Evolutionary conservation across 1,140 invertebrate genomes (phyloP).

Genomic region (Thaumetopoea pityocampa): DNA sequence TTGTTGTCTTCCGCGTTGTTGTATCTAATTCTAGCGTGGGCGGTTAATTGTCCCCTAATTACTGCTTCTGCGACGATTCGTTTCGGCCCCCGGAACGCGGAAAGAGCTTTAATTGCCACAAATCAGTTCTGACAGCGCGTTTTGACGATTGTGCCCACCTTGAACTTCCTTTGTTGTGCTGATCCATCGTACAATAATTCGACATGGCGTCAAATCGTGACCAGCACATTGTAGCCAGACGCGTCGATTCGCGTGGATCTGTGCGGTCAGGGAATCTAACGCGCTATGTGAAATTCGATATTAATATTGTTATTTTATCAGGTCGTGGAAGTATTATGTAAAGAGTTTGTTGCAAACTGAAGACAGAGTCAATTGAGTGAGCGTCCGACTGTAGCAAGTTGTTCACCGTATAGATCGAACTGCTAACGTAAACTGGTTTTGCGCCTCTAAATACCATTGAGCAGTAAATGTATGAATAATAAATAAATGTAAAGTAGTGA

Average conservation of each 20-base stretch:
- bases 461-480: too few relatives aligned
- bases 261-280: neutral
- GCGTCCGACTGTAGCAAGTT: too few relatives aligned
- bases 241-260: neutral
- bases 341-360: too few relatives aligned
- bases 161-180: constrained; percentile 33
- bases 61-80: constrained; percentile 30
- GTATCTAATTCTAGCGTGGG: constrained; percentile 46
- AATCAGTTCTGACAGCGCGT: constrained; percentile 25
- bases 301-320: too few relatives aligned
- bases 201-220: constrained; percentile 7
- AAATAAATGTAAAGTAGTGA: too few relatives aligned
- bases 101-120: constrained; percentile 24
- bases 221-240: neutral
- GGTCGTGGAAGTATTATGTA: too few relatives aligned
- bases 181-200: constrained; percentile 28
- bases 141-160: constrained; percentile 35
- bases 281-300: constrained; percentile 2
- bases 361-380: too few relatives aligned
- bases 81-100: constrained; percentile 37
- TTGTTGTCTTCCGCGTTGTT: constrained; percentile 28
- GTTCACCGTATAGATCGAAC: too few relatives aligned
- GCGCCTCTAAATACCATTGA: too few relatives aligned
- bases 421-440: too few relatives aligned
- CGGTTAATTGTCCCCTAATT: constrained; percentile 49